Evolutionary conservation across 2,797 vertebrate species (phyloP).

Genomic region (Tragelaphus eurycerus): DNA sequence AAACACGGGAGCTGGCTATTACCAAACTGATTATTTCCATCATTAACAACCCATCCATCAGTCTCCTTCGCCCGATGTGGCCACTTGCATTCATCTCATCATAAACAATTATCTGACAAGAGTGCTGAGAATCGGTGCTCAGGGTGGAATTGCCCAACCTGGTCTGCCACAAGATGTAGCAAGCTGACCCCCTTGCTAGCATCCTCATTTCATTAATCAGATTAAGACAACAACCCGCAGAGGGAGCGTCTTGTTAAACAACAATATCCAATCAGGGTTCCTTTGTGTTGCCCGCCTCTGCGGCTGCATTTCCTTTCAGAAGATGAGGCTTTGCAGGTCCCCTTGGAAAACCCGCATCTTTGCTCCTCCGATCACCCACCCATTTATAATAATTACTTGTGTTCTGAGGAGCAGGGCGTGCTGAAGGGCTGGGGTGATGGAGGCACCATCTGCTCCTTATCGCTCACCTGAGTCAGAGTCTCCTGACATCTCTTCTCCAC

Average conservation of each 20-base stretch:
- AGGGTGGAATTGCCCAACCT: constrained; percentile 64
- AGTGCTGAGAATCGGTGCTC: constrained; percentile 75
- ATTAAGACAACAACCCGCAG: constrained; percentile 68
- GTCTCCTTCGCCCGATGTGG: constrained; percentile 76
- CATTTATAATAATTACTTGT: constrained; percentile 56
- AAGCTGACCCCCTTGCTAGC: constrained; percentile 32
- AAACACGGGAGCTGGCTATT: constrained; percentile 80
- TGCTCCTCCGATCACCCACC: not conserved
- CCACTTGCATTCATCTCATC: constrained; percentile 83
- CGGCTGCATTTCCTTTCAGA: not conserved
- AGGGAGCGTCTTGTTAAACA: not conserved
- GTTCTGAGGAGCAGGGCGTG: not conserved
- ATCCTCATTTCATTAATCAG: constrained; percentile 82
- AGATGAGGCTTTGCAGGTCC: not conserved
- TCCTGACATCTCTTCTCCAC: not conserved
- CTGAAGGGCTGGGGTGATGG: not conserved
- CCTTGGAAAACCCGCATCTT: constrained; percentile 23
- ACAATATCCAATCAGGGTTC: not conserved
- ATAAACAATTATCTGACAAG: constrained; percentile 85
- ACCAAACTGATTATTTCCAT: constrained; percentile 84
- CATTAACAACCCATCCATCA: constrained; percentile 86
- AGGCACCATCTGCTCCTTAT: constrained; percentile 41
- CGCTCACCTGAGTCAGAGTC: constrained; percentile 56
- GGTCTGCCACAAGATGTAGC: constrained; percentile 65
- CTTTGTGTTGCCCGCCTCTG: constrained; percentile 11